Evolutionary conservation across 1,140 invertebrate genomes (phyloP).

Genomic region (Drosophila novamexicana): DNA sequence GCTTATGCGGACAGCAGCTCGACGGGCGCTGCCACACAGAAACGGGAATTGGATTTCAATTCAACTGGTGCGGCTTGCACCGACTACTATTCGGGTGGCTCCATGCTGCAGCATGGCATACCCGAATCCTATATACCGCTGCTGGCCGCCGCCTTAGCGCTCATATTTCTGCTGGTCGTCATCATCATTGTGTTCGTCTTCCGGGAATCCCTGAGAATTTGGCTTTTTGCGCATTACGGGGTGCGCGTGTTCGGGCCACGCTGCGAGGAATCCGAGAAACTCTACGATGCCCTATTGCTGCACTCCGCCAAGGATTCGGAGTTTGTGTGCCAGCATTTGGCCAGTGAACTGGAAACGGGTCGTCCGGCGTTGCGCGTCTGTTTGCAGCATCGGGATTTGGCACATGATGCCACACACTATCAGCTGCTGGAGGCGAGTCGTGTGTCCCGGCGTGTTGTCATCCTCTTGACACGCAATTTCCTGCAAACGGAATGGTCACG

Average conservation of each 20-base stretch:
- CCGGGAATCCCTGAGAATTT: conserved; percentile 92
- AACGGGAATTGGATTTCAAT: conserved; percentile 91
- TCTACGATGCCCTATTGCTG: conserved; percentile 96
- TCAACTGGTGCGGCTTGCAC: conserved; percentile 89
- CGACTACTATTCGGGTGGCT: conserved; percentile 92
- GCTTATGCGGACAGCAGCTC: conserved; percentile 58
- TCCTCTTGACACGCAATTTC: conserved; percentile 92
- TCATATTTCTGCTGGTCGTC: conserved; percentile 89
- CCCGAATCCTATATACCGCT: conserved; percentile 94
- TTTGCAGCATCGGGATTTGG: conserved; percentile 92
- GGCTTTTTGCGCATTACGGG: conserved; percentile 94
- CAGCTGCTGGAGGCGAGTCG: conserved; percentile 93
- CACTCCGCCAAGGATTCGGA: conserved; percentile 97
- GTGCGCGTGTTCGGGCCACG: conserved; percentile 89
- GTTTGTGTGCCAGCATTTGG: conserved; percentile 93
- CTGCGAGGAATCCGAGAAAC: conserved; percentile 92
- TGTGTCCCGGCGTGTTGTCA: conserved; percentile 91
- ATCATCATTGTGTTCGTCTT: conserved; percentile 92
- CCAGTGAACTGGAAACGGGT: conserved; percentile 92
- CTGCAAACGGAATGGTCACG: conserved; percentile 94
- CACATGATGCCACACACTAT: conserved; percentile 87
- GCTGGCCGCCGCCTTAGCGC: conserved; percentile 90
- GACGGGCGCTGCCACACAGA: conserved; percentile 80
- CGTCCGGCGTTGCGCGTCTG: conserved; percentile 91
- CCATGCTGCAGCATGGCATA: conserved; percentile 92